A percentile compares a stretch with the other conserved stretches of the same genome.
Evolutionary conservation across 2,797 vertebrate species (phyloP).

Genomic region (Eutrigla gurnardus): DNA sequence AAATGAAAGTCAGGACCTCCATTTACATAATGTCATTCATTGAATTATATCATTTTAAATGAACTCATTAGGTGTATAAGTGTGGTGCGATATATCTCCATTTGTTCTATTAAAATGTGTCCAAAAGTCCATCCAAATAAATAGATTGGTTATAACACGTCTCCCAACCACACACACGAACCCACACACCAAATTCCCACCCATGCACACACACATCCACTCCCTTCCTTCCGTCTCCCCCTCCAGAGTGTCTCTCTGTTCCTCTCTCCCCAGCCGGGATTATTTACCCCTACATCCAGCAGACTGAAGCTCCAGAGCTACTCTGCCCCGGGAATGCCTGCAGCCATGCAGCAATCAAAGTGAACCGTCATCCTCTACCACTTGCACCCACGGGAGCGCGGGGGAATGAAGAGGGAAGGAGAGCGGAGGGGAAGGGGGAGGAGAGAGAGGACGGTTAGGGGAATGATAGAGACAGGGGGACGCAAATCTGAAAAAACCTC

Average conservation of each 20-base stretch:
- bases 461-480: slow-evolving; percentile 39
- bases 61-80: neutral
- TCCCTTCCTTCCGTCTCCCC: slow-evolving; percentile 59
- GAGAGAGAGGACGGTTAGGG: slow-evolving; percentile 20
- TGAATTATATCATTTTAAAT: neutral
- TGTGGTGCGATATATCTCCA: neutral
- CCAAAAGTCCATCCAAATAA: slow-evolving; percentile 25
- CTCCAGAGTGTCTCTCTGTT: slow-evolving; percentile 68
- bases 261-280: slow-evolving; percentile 81
- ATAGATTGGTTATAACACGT: slow-evolving; percentile 24
- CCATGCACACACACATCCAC: slow-evolving; percentile 29
- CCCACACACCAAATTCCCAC: slow-evolving; percentile 6
- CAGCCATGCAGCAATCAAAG: slow-evolving; percentile 86
- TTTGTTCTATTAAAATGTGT: slow-evolving; percentile 6
- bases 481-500: slow-evolving; percentile 38
- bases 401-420: slow-evolving; percentile 50
- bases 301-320: slow-evolving; percentile 74
- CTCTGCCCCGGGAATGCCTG: slow-evolving; percentile 82
- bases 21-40: slow-evolving; percentile 12
- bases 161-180: slow-evolving; percentile 4
- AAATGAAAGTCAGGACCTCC: slow-evolving; percentile 22
- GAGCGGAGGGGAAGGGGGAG: slow-evolving; percentile 45
- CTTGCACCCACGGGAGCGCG: slow-evolving; percentile 76
- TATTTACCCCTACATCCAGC: slow-evolving; percentile 85
- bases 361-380: slow-evolving; percentile 78